These are phyloP conservation scores for Dryas iulia DNA, from an alignment of 1,140 invertebrate genomes.

Conservation along the genomic window DNA sequence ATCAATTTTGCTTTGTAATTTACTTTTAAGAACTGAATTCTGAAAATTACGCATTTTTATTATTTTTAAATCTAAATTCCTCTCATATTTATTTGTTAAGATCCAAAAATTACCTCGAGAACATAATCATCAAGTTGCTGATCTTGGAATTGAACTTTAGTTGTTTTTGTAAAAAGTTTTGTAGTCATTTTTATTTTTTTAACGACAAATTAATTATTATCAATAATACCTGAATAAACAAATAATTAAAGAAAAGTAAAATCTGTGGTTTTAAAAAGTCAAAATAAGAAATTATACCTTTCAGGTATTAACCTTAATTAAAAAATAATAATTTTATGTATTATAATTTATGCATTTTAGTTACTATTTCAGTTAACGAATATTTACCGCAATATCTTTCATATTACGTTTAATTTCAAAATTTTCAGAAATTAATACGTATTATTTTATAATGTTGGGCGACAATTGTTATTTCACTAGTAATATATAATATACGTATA, in stretches of 20 bases:
- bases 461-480: too few relatives aligned
- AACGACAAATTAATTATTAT: too few relatives aligned
- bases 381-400: neutral
- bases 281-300: too few relatives aligned
- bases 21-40: conserved; percentile 83
- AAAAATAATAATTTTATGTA: too few relatives aligned
- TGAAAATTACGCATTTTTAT: conserved; percentile 46
- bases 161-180: conserved; percentile 56
- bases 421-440: neutral
- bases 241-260: too few relatives aligned
- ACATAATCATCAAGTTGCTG: conserved; percentile 71
- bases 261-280: too few relatives aligned
- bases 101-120: conserved; percentile 49
- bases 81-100: neutral
- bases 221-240: too few relatives aligned
- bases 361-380: too few relatives aligned
- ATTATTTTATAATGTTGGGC: too few relatives aligned
- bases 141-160: conserved; percentile 70
- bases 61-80: neutral
- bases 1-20: conserved; percentile 90
- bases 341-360: too few relatives aligned
- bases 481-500: too few relatives aligned
- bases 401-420: neutral
- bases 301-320: too few relatives aligned
- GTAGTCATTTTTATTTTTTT: conserved; percentile 8